Evolutionary conservation across 2,113 vertebrate species (phyloP).

Genomic region (Alaudala cheleensis): DNA sequence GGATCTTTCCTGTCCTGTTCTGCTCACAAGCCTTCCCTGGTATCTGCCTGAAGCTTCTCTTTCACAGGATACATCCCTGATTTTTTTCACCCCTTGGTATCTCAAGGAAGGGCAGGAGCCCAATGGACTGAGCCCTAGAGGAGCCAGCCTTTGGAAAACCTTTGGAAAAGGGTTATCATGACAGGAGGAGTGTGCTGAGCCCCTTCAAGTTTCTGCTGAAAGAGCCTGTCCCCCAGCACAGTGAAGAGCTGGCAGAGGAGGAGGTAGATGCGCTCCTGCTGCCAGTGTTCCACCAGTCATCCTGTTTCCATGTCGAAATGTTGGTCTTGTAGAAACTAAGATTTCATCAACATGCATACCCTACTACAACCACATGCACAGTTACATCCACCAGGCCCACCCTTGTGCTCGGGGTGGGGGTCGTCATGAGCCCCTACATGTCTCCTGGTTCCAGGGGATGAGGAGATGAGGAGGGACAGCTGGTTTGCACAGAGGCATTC

Average conservation of each 20-base stretch:
- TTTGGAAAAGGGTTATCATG: not conserved
- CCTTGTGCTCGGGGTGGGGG: not conserved
- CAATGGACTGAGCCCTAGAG: not conserved
- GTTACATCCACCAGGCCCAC: not conserved
- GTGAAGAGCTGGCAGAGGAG: not conserved
- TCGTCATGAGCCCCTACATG: fast-evolving
- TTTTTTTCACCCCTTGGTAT: not conserved
- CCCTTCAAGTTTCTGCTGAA: not conserved
- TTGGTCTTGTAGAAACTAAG: not conserved
- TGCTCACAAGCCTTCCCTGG: fast-evolving
- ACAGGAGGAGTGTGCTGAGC: not conserved
- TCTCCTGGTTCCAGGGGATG: not conserved
- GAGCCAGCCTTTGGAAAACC: not conserved
- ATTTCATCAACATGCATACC: not conserved
- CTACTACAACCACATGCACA: fast-evolving
- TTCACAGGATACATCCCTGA: not conserved
- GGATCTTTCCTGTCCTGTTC: not conserved
- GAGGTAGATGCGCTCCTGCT: not conserved
- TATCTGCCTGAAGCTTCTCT: not conserved
- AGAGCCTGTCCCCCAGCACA: fast-evolving
- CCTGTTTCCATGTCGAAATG: not conserved
- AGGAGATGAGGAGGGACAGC: not conserved
- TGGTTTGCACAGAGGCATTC: not conserved
- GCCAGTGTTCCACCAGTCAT: not conserved
- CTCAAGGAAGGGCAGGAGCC: not conserved